Evolutionary conservation across 2,113 vertebrate species (phyloP).

Genomic region (Mionectes macconnelli): DNA sequence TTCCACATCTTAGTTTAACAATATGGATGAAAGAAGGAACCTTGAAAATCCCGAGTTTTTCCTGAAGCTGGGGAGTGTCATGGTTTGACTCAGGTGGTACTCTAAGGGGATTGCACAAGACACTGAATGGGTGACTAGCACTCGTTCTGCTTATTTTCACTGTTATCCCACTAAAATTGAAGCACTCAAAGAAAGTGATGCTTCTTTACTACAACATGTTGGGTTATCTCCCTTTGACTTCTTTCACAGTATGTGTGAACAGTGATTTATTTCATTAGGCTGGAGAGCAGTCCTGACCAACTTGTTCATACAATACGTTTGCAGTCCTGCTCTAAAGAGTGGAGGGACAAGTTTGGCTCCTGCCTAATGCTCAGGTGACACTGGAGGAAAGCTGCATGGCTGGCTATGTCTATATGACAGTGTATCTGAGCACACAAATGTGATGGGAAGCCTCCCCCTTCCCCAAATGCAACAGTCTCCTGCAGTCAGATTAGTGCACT

Average conservation of each 20-base stretch:
- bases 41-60: neutral
- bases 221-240: neutral
- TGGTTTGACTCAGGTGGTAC: neutral
- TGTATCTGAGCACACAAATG: neutral
- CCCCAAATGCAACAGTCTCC: neutral
- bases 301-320: neutral
- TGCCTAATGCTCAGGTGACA: neutral
- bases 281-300: neutral
- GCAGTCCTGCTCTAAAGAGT: accelerated
- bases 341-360: neutral
- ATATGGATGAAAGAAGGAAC: neutral
- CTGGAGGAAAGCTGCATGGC: neutral
- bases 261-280: neutral
- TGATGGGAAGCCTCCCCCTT: neutral
- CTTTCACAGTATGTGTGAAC: neutral
- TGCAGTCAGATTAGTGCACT: accelerated
- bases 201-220: neutral
- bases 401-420: too few species aligned
- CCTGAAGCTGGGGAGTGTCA: neutral
- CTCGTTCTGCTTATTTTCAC: neutral
- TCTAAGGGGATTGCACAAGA: neutral
- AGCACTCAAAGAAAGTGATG: neutral
- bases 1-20: neutral
- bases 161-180: neutral
- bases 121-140: accelerated